These are phyloP conservation scores for Gibbula magus DNA, from an alignment of 2,888 invertebrate genomes.

Conservation along the genomic window DNA sequence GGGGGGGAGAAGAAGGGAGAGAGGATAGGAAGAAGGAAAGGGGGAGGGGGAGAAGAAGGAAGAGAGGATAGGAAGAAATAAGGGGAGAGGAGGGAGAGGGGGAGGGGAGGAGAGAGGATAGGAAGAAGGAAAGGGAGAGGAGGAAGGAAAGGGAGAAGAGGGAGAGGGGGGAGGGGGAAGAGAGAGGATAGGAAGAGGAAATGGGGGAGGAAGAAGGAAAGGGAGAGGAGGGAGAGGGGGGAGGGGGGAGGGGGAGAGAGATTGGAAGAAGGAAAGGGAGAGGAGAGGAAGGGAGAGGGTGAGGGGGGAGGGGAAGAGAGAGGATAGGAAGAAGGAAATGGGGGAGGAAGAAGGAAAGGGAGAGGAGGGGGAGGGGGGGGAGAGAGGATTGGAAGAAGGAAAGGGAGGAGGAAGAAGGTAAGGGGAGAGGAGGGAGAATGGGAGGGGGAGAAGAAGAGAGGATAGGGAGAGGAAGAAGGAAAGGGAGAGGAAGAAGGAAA, in stretches of 20 bases:
- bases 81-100: slow-evolving; percentile 15
- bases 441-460: neutral
- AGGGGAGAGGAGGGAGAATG: neutral
- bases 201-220: neutral
- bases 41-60: neutral
- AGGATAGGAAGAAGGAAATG: neutral
- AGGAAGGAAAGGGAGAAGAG: slow-evolving; percentile 11
- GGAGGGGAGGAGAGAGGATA: neutral
- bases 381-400: neutral
- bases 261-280: neutral
- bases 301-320: neutral
- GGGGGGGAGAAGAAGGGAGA: neutral
- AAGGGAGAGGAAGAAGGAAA: neutral
- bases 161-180: slow-evolving; percentile 3
- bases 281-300: neutral
- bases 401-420: neutral
- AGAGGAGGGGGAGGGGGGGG: neutral
- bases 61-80: neutral
- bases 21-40: slow-evolving; percentile 6
- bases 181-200: neutral
- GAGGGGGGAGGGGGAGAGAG: neutral
- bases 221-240: neutral
- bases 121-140: neutral
- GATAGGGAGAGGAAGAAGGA: neutral
- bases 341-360: neutral